A percentile compares a stretch with the other conserved stretches of the same genome.
Evolutionary conservation across 2,797 vertebrate species (phyloP).

Genomic region (Syncerus caffer): DNA sequence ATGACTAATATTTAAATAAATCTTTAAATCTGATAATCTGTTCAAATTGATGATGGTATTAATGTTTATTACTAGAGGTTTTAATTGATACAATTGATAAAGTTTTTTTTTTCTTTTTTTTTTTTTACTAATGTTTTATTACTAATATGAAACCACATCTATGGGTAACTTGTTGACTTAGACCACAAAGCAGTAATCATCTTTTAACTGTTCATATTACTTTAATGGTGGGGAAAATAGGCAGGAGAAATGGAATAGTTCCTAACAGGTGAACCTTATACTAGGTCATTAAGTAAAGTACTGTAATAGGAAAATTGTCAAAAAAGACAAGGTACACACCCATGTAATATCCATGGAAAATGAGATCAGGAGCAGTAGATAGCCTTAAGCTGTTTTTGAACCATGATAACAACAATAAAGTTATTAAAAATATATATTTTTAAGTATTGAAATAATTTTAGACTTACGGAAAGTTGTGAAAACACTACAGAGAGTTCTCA

Average conservation of each 20-base stretch:
- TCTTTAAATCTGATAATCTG: not conserved
- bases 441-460: not conserved
- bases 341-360: not conserved
- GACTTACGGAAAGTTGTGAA: not conserved
- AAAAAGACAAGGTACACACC: not conserved
- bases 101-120: not conserved
- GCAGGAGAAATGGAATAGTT: slow-evolving; percentile 11
- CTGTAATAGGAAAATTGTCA: not conserved
- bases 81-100: not conserved
- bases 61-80: not conserved
- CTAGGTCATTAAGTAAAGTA: not conserved
- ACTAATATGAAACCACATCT: not conserved
- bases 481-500: not conserved
- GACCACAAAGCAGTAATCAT: not conserved
- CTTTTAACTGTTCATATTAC: not conserved
- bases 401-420: not conserved
- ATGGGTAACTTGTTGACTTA: not conserved
- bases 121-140: not conserved
- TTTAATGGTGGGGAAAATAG: not conserved
- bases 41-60: not conserved
- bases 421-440: not conserved
- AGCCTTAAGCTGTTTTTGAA: not conserved
- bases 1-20: not conserved
- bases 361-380: not conserved
- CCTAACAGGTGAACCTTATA: not conserved